phyloP scores from a whole-genome alignment of 2,888 invertebrate species.

The Argyresthia albistria region DNA sequence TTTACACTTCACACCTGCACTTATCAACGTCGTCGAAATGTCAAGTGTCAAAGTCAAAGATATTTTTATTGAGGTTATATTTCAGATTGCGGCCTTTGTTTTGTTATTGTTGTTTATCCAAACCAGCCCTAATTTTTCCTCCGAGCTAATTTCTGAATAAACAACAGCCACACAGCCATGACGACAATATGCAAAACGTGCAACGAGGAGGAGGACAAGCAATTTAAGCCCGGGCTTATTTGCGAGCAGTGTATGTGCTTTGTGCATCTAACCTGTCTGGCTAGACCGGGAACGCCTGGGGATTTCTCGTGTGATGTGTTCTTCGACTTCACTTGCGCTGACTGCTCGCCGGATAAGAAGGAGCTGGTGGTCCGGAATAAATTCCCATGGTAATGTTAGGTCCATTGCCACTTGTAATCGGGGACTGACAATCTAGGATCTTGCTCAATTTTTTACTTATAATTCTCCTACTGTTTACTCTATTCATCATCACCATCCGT shows the following conservation, averaged over 20 bases:
- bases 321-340: slow-evolving; percentile 78
- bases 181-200: slow-evolving; percentile 72
- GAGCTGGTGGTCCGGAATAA: slow-evolving; percentile 76
- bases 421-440: no score
- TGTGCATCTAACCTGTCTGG: slow-evolving; percentile 79
- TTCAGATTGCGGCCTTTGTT: slow-evolving; percentile 4
- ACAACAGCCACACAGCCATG: no score
- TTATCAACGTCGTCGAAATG: no score
- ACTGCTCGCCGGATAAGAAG: slow-evolving; percentile 70
- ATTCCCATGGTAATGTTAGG: slow-evolving; percentile 75
- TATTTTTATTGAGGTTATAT: slow-evolving; percentile 11
- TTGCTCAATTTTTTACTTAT: no score
- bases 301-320: slow-evolving; percentile 83
- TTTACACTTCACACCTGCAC: no score
- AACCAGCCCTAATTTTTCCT: neutral
- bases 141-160: neutral
- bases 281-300: slow-evolving; percentile 77
- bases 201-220: slow-evolving; percentile 60
- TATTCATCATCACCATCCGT: no score
- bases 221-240: slow-evolving; percentile 70
- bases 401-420: no score
- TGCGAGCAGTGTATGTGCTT: slow-evolving; percentile 73
- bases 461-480: no score
- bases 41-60: no score
- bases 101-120: neutral